phyloP scores from a whole-genome alignment of 2,113 vertebrate species.

The Leucosticte australis region DNA sequence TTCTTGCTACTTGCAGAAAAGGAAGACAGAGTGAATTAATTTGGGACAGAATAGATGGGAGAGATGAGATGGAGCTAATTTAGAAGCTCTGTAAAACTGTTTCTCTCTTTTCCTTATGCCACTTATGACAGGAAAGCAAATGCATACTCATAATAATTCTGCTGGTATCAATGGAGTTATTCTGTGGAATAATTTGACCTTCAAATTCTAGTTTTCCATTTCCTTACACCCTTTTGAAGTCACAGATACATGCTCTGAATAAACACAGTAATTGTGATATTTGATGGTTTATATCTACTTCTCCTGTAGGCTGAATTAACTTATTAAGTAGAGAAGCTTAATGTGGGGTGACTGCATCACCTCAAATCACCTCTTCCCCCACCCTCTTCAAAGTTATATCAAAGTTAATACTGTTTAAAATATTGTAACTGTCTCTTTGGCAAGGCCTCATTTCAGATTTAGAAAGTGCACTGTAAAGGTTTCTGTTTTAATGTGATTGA shows the following conservation, averaged over 20 bases:
- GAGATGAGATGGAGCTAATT: slow-evolving; percentile 21
- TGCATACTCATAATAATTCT: background rate
- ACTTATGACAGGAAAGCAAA: slow-evolving; percentile 14
- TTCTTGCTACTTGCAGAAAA: background rate
- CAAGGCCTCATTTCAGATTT: background rate
- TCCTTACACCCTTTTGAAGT: background rate
- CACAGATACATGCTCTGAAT: background rate
- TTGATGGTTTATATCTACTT: background rate
- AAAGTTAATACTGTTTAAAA: background rate
- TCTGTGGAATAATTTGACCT: slow-evolving; percentile 35
- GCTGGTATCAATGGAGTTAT: background rate
- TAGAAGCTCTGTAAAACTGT: background rate
- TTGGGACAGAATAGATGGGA: background rate
- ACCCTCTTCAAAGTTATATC: rapidly evolving
- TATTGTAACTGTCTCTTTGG: background rate
- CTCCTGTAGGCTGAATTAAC: background rate
- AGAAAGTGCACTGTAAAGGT: background rate
- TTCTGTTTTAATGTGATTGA: background rate
- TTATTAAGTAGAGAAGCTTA: background rate
- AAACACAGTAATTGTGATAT: background rate
- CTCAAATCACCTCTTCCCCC: background rate
- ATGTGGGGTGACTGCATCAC: background rate
- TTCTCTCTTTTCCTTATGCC: background rate
- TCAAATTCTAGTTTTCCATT: slow-evolving; percentile 1
- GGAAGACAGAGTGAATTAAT: slow-evolving; percentile 27